A percentile compares a stretch with the other conserved stretches of the same genome.
phyloP scores from a whole-genome alignment of 2,797 vertebrate genomes.

The Leuciscus waleckii region DNA sequence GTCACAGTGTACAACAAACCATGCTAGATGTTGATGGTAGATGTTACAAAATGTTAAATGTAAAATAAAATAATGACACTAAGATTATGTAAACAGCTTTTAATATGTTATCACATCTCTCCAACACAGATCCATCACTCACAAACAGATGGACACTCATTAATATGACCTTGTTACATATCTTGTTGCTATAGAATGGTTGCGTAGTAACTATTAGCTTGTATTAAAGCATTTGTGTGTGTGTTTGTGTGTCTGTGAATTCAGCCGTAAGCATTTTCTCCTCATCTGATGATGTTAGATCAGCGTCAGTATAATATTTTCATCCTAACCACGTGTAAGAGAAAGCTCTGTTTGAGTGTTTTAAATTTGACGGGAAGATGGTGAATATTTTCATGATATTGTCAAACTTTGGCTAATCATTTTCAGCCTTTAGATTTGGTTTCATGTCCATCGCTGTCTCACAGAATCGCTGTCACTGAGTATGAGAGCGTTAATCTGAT shows the following conservation, averaged over 20 bases:
- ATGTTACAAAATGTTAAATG: background rate
- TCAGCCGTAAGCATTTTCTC: background rate
- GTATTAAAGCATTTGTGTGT: background rate
- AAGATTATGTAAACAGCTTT: background rate
- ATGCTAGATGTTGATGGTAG: background rate
- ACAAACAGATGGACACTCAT: background rate
- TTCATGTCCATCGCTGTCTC: background rate
- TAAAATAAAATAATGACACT: background rate
- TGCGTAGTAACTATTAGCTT: background rate
- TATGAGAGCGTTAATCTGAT: background rate
- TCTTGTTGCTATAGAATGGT: background rate
- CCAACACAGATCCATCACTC: background rate
- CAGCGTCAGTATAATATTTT: background rate
- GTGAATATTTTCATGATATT: background rate
- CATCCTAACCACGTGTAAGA: background rate
- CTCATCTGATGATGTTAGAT: background rate
- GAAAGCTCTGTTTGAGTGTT: background rate
- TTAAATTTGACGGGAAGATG: background rate
- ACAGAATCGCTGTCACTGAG: background rate
- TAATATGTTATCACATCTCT: background rate
- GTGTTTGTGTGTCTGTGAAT: slow-evolving; percentile 17
- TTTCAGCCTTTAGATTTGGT: background rate
- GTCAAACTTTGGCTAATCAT: background rate
- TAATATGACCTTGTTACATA: background rate
- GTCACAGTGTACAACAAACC: background rate